These are phyloP conservation scores for Drosophila bunnanda DNA, from an alignment of 2,888 invertebrate species.

Conservation along the genomic window DNA sequence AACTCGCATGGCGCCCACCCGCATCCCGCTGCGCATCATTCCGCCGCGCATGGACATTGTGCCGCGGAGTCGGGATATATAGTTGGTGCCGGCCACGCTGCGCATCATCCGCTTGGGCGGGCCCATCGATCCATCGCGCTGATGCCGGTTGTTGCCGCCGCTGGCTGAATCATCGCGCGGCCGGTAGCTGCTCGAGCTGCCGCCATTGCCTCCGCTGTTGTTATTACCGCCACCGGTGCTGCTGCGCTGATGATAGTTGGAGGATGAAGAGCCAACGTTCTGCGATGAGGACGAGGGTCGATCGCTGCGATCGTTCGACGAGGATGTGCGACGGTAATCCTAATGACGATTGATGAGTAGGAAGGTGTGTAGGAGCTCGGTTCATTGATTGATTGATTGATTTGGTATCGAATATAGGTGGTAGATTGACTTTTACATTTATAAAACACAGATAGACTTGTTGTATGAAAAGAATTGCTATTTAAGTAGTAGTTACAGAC, in stretches of 20 bases:
- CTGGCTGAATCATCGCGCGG: slow-evolving; percentile 68
- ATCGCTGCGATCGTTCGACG: slow-evolving; percentile 82
- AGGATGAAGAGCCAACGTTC: slow-evolving; percentile 71
- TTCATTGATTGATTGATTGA: slow-evolving; percentile 58
- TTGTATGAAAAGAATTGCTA: slow-evolving; percentile 67
- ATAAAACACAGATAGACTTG: slow-evolving; percentile 48
- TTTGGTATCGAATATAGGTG: slow-evolving; percentile 57
- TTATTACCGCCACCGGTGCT: slow-evolving; percentile 53
- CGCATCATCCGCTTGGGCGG: slow-evolving; percentile 83
- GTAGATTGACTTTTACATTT: slow-evolving; percentile 42
- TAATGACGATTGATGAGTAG: slow-evolving; percentile 84
- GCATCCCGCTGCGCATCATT: slow-evolving; percentile 74
- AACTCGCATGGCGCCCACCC: slow-evolving; percentile 79
- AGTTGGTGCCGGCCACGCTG: slow-evolving; percentile 80
- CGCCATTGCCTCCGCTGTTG: slow-evolving; percentile 54
- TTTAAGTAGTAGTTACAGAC: slow-evolving; percentile 48
- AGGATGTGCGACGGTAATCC: slow-evolving; percentile 84
- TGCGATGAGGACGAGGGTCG: slow-evolving; percentile 83
- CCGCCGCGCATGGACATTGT: slow-evolving; percentile 79
- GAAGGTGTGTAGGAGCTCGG: slow-evolving; percentile 81
- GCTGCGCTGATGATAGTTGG: slow-evolving; percentile 74
- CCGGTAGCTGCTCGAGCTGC: slow-evolving; percentile 70
- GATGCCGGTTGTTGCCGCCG: slow-evolving; percentile 66
- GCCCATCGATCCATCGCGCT: slow-evolving; percentile 83
- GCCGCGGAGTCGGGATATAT: slow-evolving; percentile 82